Conservation (phyloP, 2,888 invertebrate species). For the Calameuta idolon region DNA sequence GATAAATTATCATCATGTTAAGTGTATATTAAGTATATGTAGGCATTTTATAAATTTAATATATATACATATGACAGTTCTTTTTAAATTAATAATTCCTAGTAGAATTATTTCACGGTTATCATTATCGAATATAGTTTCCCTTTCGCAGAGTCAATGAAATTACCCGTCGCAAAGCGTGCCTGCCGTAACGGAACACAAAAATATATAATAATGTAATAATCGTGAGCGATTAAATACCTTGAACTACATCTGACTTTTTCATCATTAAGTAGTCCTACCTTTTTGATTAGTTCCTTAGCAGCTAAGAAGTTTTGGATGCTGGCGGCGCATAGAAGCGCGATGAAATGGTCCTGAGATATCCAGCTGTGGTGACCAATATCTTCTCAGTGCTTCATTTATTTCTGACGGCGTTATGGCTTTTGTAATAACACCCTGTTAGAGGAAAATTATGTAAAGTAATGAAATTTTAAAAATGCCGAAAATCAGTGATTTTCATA, state of each 20-base stretch:
- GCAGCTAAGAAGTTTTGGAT: slow-evolving; percentile 58
- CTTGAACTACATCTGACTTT: slow-evolving; percentile 22
- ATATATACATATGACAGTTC: no score
- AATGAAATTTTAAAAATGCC: neutral
- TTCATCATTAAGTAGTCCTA: slow-evolving; percentile 4
- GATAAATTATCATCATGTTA: neutral
- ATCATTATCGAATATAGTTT: slow-evolving; percentile 5
- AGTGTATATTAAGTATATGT: neutral
- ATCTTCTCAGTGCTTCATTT: slow-evolving; percentile 83
- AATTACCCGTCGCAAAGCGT: no score
- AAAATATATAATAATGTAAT: slow-evolving; percentile 8
- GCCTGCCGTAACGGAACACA: no score
- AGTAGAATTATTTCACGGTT: neutral
- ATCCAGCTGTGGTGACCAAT: slow-evolving; percentile 73
- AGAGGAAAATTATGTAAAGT: slow-evolving; percentile 1
- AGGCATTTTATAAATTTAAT: no score
- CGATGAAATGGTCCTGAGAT: slow-evolving; percentile 62
- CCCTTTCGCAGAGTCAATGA: no score
- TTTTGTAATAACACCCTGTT: slow-evolving; percentile 70
- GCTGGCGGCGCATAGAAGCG: slow-evolving; percentile 54
- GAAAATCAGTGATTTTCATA: neutral
- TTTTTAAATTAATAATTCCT: no score
- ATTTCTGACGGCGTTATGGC: slow-evolving; percentile 85
- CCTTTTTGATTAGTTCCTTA: slow-evolving; percentile 30
- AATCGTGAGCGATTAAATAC: neutral